These are phyloP conservation scores for Passer montanus DNA, from an alignment of 2,113 vertebrate genomes.

Conservation along the genomic window DNA sequence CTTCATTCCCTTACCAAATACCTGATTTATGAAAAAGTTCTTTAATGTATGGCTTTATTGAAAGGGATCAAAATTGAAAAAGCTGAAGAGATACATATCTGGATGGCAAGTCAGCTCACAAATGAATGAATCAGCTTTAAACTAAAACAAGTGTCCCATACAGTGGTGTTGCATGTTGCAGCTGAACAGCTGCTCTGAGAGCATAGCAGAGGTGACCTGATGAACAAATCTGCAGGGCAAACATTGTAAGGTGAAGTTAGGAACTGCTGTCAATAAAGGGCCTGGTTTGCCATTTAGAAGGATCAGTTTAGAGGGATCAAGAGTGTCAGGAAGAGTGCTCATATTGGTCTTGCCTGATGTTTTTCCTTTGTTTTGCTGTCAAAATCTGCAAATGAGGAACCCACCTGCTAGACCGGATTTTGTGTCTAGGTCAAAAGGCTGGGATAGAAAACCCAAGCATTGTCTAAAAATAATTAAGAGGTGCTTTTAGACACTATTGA, in stretches of 20 bases:
- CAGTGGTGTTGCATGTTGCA: fast-evolving
- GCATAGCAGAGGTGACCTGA: neutral
- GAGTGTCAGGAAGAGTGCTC: neutral
- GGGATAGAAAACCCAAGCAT: neutral
- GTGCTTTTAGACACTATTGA: neutral
- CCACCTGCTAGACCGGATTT: neutral
- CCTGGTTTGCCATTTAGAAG: neutral
- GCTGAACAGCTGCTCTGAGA: neutral
- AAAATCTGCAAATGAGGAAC: neutral
- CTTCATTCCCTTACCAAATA: neutral
- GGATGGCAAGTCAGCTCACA: neutral
- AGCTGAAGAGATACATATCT: neutral
- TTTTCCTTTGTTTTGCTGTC: neutral
- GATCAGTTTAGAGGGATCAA: neutral
- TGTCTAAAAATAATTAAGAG: neutral
- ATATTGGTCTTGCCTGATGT: neutral
- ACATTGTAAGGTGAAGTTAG: neutral
- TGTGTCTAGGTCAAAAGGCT: neutral
- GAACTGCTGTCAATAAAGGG: neutral
- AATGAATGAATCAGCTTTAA: neutral
- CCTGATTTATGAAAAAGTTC: neutral
- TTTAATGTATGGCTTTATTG: neutral
- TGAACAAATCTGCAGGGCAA: neutral
- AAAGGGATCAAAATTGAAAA: neutral
- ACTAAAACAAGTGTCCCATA: neutral